phyloP scores from a whole-genome alignment of 2,797 vertebrate genomes.

The Balearica regulorum region DNA sequence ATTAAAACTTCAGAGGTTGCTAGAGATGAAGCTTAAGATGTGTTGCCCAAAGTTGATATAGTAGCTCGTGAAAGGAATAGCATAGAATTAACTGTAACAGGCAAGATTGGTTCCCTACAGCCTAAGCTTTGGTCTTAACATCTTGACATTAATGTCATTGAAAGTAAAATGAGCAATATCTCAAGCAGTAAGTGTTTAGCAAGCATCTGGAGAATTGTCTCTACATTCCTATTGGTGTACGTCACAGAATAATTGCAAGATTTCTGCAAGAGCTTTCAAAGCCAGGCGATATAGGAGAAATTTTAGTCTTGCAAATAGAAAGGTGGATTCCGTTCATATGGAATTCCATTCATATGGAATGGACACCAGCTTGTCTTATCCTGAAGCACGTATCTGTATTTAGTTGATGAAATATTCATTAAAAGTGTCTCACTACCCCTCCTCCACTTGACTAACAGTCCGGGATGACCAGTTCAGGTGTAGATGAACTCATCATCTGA shows the following conservation, averaged over 20 bases:
- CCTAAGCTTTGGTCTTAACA: background rate
- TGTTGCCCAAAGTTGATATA: background rate
- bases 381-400: background rate
- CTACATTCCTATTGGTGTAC: background rate
- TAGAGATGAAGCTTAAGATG: background rate
- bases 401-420: background rate
- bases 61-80: conserved; percentile 1
- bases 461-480: background rate
- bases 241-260: background rate
- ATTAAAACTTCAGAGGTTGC: conserved; percentile 27
- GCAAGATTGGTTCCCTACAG: background rate
- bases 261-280: background rate
- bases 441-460: background rate
- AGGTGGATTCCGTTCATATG: background rate
- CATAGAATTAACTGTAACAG: conserved; percentile 1
- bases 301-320: background rate
- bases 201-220: background rate
- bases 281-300: background rate
- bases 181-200: background rate
- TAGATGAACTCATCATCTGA: background rate
- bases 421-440: background rate
- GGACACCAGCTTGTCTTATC: background rate
- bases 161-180: background rate
- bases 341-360: background rate
- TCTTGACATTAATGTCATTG: background rate